phyloP scores from a whole-genome alignment of 2,113 vertebrate species.

The Odobenus rosmarus region DNA sequence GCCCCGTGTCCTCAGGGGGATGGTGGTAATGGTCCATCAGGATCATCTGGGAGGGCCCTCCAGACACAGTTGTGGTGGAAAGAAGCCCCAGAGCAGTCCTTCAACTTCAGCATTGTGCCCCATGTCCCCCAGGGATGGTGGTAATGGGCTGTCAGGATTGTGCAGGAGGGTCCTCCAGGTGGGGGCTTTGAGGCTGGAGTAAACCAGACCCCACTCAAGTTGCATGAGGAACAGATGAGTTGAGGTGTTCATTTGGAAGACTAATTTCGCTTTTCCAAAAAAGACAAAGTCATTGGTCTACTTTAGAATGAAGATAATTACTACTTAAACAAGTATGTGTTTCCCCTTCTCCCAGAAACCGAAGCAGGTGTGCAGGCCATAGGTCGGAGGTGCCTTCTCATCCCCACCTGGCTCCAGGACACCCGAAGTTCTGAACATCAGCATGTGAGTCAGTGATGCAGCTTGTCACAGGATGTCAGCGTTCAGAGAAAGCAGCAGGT shows the following conservation, averaged over 20 bases:
- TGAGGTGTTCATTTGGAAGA: not conserved
- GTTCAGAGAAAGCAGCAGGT: not conserved
- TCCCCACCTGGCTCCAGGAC: not conserved
- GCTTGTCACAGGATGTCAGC: not conserved
- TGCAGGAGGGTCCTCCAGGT: not conserved
- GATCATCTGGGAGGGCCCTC: too few relatives aligned
- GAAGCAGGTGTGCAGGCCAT: not conserved
- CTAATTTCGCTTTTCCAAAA: not conserved
- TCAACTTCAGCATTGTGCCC: not conserved
- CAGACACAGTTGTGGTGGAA: not conserved
- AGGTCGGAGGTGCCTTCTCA: not conserved
- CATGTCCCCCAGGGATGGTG: not conserved
- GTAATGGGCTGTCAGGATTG: not conserved
- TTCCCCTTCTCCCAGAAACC: not conserved
- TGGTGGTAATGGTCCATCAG: too few relatives aligned
- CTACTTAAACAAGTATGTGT: not conserved
- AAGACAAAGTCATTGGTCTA: not conserved
- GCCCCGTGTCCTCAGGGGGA: too few relatives aligned
- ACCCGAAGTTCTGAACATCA: not conserved
- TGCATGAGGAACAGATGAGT: too few relatives aligned
- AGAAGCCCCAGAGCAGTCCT: not conserved
- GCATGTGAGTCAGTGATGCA: not conserved
- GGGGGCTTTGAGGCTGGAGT: not conserved
- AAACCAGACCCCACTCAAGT: accelerated
- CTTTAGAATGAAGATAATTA: not conserved